These are phyloP conservation scores for Drosophila virilis DNA, from an alignment of 1,140 invertebrate genomes.

Conservation along the genomic window DNA sequence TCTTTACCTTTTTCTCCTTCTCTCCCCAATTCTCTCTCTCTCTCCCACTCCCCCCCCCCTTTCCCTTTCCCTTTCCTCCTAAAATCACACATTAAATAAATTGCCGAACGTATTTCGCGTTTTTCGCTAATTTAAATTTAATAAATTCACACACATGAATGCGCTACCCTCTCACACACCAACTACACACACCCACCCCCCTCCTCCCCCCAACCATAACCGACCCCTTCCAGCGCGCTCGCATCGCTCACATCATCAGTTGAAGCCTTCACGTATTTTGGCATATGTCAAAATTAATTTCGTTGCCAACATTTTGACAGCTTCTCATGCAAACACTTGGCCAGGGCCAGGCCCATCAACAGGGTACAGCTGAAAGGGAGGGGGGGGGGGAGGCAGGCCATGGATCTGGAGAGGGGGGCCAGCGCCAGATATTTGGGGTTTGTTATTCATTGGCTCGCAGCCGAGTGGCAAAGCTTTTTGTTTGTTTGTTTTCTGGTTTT, in stretches of 20 bases:
- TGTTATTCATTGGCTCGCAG: constrained; percentile 39
- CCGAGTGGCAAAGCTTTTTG: constrained; percentile 34
- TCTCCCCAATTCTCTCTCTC: background rate
- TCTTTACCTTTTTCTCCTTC: background rate
- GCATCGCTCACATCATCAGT: constrained; percentile 4
- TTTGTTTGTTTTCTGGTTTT: constrained; percentile 39
- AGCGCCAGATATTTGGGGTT: constrained; percentile 5
- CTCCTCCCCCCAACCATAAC: background rate
- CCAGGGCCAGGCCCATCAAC: constrained; percentile 7
- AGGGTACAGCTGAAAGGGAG: no score
- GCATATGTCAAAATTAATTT: constrained; percentile 80
- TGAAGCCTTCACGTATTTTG: constrained; percentile 67
- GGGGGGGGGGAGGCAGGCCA: no score
- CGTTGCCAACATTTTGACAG: constrained; percentile 75
- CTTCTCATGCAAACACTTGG: constrained; percentile 68
- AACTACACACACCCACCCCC: background rate
- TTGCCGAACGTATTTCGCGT: constrained; percentile 10
- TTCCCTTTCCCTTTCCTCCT: background rate
- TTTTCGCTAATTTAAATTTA: constrained; percentile 24
- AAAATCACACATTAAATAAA: constrained; percentile 3
- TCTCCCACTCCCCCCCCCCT: background rate
- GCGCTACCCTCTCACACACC: background rate
- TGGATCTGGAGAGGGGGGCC: no score
- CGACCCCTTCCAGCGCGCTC: background rate
- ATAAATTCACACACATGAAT: constrained; percentile 14